Conservation (phyloP, 2,888 invertebrate species). For the Volucella inflata region DNA sequence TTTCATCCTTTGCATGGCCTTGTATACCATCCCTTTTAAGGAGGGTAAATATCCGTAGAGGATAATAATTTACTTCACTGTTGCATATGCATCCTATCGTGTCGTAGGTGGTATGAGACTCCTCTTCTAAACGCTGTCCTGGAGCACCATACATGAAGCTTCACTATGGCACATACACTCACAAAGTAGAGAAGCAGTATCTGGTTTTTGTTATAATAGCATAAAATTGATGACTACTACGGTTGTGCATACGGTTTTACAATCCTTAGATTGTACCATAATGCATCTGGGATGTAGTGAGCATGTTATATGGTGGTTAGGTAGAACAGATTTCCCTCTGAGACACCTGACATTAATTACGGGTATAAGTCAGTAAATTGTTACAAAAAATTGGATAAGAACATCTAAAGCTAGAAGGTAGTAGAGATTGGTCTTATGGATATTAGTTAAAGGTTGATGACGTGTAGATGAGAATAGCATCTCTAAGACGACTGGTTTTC, state of each 20-base stretch:
- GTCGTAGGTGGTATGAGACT: slow-evolving; percentile 11
- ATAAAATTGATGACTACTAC: slow-evolving; percentile 44
- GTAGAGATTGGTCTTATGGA: too few species aligned
- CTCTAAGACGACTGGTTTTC: too few species aligned
- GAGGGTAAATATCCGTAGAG: slow-evolving; percentile 20
- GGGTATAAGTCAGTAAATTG: neutral
- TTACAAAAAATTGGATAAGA: too few species aligned
- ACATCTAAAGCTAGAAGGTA: too few species aligned
- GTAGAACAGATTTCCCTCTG: slow-evolving; percentile 2
- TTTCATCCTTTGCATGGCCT: neutral
- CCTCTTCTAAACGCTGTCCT: slow-evolving; percentile 1
- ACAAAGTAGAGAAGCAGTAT: neutral
- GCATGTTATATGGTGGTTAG: neutral
- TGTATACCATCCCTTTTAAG: neutral
- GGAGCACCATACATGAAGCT: neutral
- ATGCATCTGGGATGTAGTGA: slow-evolving; percentile 17
- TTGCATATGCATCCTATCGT: slow-evolving; percentile 49
- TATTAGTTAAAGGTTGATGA: too few species aligned
- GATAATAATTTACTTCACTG: slow-evolving; percentile 26
- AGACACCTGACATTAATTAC: neutral
- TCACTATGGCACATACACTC: neutral
- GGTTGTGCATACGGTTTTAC: slow-evolving; percentile 16
- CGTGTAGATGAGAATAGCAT: too few species aligned
- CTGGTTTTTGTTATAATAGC: slow-evolving; percentile 4
- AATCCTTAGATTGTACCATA: neutral